phyloP scores from a whole-genome alignment of 1,140 invertebrate genomes.

The Meloidogyne exigua region DNA sequence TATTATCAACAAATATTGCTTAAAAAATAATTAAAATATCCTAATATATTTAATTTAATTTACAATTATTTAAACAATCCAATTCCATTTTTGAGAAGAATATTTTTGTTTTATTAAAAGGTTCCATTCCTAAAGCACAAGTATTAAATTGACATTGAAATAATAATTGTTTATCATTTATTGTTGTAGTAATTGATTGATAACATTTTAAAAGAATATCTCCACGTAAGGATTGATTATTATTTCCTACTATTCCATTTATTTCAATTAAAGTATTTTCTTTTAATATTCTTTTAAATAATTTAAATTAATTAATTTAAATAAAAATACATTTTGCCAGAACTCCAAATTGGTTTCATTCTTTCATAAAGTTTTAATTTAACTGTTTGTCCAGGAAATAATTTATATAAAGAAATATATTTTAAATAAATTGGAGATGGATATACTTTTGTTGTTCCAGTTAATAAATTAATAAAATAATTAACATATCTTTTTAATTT shows the following conservation, averaged over 20 bases:
- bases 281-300: slow-evolving; percentile 27
- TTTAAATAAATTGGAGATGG: slow-evolving; percentile 80
- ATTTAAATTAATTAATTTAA: slow-evolving; percentile 9
- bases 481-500: slow-evolving; percentile 75
- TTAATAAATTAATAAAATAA: slow-evolving; percentile 84
- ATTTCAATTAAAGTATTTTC: slow-evolving; percentile 28
- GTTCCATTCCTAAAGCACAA: slow-evolving; percentile 72
- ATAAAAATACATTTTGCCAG: slow-evolving; percentile 72
- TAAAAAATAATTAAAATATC: slow-evolving; percentile 38
- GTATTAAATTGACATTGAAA: slow-evolving; percentile 87
- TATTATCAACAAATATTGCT: slow-evolving; percentile 68
- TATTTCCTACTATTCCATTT: slow-evolving; percentile 63
- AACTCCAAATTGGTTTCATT: slow-evolving; percentile 81
- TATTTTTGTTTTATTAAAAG: slow-evolving; percentile 72
- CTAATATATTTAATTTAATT: background rate
- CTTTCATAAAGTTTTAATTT: slow-evolving; percentile 74
- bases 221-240: slow-evolving; percentile 76
- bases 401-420: slow-evolving; percentile 79
- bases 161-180: slow-evolving; percentile 67
- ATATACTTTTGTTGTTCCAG: slow-evolving; percentile 81
- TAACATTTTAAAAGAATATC: slow-evolving; percentile 87
- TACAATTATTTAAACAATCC: slow-evolving; percentile 67
- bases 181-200: slow-evolving; percentile 68
- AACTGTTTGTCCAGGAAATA: slow-evolving; percentile 67
- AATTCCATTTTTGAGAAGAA: slow-evolving; percentile 78